Evolutionary conservation across 1,140 invertebrate genomes (phyloP), one percentile per base, ranked within the genome.

Genomic region (Neocloeon triangulifer): DNA sequence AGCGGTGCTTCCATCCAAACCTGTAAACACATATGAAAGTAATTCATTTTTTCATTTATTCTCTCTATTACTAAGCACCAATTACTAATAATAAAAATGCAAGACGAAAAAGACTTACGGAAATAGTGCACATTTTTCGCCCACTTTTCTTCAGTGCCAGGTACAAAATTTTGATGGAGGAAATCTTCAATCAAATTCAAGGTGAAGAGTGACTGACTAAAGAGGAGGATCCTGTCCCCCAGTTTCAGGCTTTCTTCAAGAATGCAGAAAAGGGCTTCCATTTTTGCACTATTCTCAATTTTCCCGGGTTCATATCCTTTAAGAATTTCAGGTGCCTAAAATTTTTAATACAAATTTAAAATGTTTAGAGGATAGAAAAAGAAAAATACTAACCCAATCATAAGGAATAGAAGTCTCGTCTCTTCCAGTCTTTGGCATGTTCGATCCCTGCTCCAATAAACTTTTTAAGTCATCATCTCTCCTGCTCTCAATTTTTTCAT

Each of bases 151-250:
- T 66, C 59, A 33, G 52, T 60, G 23, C 70, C 71, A 6, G 84
- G 81, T 39, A 92, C 71, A 39, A 66, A 62, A 42, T 69, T 73
- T 42, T 68, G 66, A 41, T 78, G 73, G 20, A 98, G 60, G 50
- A 91, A 94, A 41, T 89, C 76, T 64, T 99, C 94, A 37, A 99
- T 81, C n/a, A 96, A 60, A 65, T 92, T 85, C 25, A 99, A 55
- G 0, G 92, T 97, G 39, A 94, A 79, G 8, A 98, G 61, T 44
- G 85, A 94, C 50, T 95, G 91, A 44, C 88, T 95, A 50, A 99
- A 98, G 2, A 97, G 65, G n/a, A 98, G 60, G 14, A 97, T 61
- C 35, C 91, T 71, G 56, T 97, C 92, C 2, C 84, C 84, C 19
- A 81, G 43, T 32, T 61, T 56, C 19, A 94, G 71, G 38, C 82